Percentiles rank a stretch among this genome's conserved stretches.
Conservation (phyloP, 1,140 invertebrate species). For the Hydropsyche tenuis region DNA sequence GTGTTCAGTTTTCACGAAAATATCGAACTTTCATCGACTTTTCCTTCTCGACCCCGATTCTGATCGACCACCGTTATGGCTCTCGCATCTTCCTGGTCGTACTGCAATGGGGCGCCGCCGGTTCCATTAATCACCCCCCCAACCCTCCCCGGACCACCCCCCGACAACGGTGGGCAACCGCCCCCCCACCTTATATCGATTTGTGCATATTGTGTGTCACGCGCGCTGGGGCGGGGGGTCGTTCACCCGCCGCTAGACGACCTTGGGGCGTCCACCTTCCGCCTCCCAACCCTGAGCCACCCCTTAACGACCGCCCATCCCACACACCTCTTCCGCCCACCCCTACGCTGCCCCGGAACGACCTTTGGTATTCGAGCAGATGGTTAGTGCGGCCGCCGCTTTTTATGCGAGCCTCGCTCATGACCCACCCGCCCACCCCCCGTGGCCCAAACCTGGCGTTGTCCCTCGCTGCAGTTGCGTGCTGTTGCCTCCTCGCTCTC, state of each 20-base stretch:
- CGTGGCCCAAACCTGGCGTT: neutral
- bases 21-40: neutral
- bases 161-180: neutral
- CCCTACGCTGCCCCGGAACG: slow-evolving; percentile 35
- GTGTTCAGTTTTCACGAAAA: neutral
- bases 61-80: neutral
- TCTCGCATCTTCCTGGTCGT: neutral
- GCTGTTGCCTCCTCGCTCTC: neutral
- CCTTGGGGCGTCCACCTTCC: slow-evolving; percentile 45
- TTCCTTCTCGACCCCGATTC: neutral
- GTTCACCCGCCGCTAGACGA: slow-evolving; percentile 47
- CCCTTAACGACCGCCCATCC: neutral
- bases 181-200: slow-evolving; percentile 43
- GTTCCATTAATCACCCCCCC: slow-evolving; percentile 1
- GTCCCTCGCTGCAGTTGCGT: neutral
- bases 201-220: slow-evolving; percentile 51
- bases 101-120: neutral
- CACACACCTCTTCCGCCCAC: slow-evolving; percentile 45
- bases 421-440: slow-evolving; percentile 21
- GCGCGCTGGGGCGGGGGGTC: slow-evolving; percentile 37
- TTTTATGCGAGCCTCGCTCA: slow-evolving; percentile 17
- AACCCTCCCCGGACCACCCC: too few relatives aligned
- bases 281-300: slow-evolving; percentile 17
- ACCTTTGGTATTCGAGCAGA: slow-evolving; percentile 40
- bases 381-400: slow-evolving; percentile 19